Base-by-base conservation (phyloP, 2,888 invertebrate genomes). In the Latrodectus hesperus region DNA sequence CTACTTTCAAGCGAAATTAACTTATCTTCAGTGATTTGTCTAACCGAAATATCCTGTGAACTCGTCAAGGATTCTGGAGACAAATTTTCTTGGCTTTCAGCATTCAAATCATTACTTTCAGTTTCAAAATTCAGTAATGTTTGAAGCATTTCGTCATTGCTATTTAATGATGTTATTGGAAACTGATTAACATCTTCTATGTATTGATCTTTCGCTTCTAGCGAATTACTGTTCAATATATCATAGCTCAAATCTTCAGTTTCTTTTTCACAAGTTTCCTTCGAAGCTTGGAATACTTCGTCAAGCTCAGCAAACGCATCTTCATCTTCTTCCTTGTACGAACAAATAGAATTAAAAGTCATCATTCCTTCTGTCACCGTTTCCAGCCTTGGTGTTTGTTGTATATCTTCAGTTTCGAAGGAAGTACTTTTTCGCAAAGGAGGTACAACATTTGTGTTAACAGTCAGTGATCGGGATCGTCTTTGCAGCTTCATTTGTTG, bases 351-450 rank as follows among this genome's bases (percentile, higher is more conserved):
- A 9, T 9, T 51, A 64, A 10, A 76, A 83, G n/a, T 82, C 9
- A 53, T 60, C 14, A 16, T 83, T 16, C 83, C 77, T 72, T 84
- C 84, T 16, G 77, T 53, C 2, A 84, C 84, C 12, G 84, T 76
- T 51, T 84, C 72, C 12, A 84, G 60, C 6, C 12, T 77, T 26
- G 26, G 65, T 22, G 60, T 38, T 26, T 26, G 17, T 51, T 14
- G n/a, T 17, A 70, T 60, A 26, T 80, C 75, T 65, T 85, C 85
- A 38, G 64, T 75, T 49, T 84, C 84, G n/a, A 76, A 84, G 1
- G 85, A 86, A 22, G 12, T 51, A 14, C 80, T 80, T 70, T 60
- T 72, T 17, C n/a, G 55, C 16, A 72, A n/a, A 22, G 77, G n/a
- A 16, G 12, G 65, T 22, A 67, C 77, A 10, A 49, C 22, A 6